Evolutionary conservation across 2,888 invertebrate genomes (phyloP).

Genomic region (Cerceris ruficornis): DNA sequence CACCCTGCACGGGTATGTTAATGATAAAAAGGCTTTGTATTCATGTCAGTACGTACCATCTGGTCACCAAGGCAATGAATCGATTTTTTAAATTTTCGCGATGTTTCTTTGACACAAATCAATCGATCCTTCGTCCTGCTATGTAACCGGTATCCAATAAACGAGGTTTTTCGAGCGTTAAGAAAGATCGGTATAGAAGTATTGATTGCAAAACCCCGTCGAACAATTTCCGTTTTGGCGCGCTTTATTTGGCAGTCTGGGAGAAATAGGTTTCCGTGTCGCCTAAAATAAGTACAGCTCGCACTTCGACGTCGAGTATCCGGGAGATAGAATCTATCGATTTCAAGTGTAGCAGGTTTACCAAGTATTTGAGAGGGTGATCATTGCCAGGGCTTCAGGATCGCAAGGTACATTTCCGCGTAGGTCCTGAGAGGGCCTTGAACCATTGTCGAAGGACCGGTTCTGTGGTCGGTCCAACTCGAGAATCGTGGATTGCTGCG

Average conservation of each 20-base stretch:
- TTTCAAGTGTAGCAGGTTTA: conserved; percentile 16
- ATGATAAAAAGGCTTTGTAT: no score
- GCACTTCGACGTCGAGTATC: background rate
- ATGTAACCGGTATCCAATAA: no score
- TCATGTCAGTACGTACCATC: no score
- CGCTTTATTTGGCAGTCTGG: background rate
- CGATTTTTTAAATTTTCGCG: no score
- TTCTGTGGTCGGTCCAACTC: conserved; percentile 44
- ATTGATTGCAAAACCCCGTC: background rate
- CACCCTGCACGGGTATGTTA: no score
- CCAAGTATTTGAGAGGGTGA: conserved; percentile 47
- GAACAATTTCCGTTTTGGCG: background rate
- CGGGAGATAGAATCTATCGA: conserved; percentile 34
- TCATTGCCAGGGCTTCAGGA: conserved; percentile 46
- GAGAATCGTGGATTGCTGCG: conserved; percentile 50
- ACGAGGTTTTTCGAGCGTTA: no score
- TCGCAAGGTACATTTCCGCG: conserved; percentile 27
- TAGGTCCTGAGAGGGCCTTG: conserved; percentile 47
- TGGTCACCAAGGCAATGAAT: no score
- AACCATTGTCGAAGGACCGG: conserved; percentile 49
- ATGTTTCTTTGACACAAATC: no score
- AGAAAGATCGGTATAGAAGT: background rate
- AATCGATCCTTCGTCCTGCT: no score
- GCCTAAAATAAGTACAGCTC: no score
- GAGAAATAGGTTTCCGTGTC: background rate